Percentiles rank a stretch among this genome's conserved stretches.
Evolutionary conservation across 1,140 invertebrate species (phyloP).

Genomic region (Drosophila arawakana): DNA sequence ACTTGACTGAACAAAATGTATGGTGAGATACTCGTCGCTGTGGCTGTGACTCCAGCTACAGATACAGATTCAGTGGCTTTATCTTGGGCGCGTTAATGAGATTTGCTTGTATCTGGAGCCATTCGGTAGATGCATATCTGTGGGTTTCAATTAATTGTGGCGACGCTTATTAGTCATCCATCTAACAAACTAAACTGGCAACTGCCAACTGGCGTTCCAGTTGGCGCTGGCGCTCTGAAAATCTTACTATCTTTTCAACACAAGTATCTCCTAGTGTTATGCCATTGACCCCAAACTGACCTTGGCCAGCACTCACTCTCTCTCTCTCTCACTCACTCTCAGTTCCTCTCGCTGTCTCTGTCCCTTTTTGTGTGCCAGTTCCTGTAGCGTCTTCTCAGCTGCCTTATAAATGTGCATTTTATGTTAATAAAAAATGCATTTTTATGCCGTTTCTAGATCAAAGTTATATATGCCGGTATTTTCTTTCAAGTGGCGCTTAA

Average conservation of each 20-base stretch:
- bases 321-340: neutral
- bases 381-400: conserved; percentile 8
- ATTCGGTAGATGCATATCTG: conserved; percentile 81
- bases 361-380: conserved; percentile 8
- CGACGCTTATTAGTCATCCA: conserved; percentile 83
- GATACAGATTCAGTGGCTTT: conserved; percentile 74
- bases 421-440: conserved; percentile 53
- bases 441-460: conserved; percentile 41
- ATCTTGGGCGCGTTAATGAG: conserved; percentile 82
- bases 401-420: conserved; percentile 51
- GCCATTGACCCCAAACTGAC: conserved; percentile 55
- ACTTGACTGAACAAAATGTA: conserved; percentile 83
- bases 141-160: conserved; percentile 82
- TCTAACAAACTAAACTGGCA: conserved; percentile 76
- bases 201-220: conserved; percentile 51
- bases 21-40: conserved; percentile 54
- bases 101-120: conserved; percentile 82
- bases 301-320: conserved; percentile 28
- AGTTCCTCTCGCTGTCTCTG: neutral
- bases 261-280: conserved; percentile 27
- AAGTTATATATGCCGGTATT: conserved; percentile 44
- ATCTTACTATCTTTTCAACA: conserved; percentile 28
- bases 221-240: conserved; percentile 47
- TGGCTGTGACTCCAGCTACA: neutral
- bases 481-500: conserved; percentile 70